Base-by-base conservation (phyloP, 1,140 invertebrate genomes). In the Zaprionus ghesquierei region DNA sequence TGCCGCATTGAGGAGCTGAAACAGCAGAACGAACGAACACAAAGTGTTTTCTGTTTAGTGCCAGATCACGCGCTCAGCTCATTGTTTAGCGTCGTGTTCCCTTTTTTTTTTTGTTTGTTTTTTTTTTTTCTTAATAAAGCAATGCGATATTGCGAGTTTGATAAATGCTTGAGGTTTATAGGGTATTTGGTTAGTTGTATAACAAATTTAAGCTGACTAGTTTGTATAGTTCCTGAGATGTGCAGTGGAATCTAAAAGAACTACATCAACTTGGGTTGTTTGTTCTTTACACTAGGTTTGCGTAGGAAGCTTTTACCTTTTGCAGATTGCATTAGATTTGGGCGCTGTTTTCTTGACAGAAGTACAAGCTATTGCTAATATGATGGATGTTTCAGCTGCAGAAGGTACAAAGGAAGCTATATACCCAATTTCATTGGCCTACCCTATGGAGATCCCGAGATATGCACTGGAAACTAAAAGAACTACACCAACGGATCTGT, bases 31-130 rank as follows among this genome's bases (percentile, higher is more conserved):
- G 2, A 9, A 29, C 6, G 65, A 78, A 76, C 66, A 77, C 63
- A 62, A 50, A 65, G 41, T 6, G 35, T 6, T 29, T 29, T 29
- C 33, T 46, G 41, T 71, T 64, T 81, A 85, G 58, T 77, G 81
- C 81, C 75, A 66, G 69, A 76, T 85, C 81, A 85, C 74, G 74
- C 54, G 64, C 59, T 20, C 41, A 60, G 31, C 18, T 59, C 50
- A 73, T 65, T 68, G 63, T 73, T 59, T 15, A 15, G 63, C n/a
- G 68, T 74, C 73, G 12, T 33, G 31, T 33, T n/a, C 25, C 2
- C 25, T n/a, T 35, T 35, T 3, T 2, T 13, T 13, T 13, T 35
- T 35, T 13, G 12, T 46, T 46, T 18, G 20, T 22, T 2, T 44
- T 44, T 44, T 18, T 44, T 44, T 44, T 44, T 18, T 44, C 20